These are phyloP conservation scores for Ectobius pallidus DNA, from an alignment of 2,888 invertebrate genomes.

Conservation along the genomic window DNA sequence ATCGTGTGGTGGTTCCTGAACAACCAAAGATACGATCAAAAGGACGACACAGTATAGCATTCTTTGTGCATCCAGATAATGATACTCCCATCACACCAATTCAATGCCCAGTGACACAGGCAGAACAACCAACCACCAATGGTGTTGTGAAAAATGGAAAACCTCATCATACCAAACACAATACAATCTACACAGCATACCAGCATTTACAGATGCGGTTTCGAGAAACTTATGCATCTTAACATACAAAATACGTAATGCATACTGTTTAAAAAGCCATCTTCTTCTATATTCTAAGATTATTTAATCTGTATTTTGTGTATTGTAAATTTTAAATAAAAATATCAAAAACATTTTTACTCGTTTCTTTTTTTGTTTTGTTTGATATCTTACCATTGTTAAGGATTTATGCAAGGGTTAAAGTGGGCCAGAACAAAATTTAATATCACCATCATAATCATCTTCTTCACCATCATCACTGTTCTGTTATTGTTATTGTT, in stretches of 20 bases:
- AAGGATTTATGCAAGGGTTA: no score
- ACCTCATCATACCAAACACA: slow-evolving; percentile 29
- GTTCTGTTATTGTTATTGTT: no score
- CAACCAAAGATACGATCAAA: slow-evolving; percentile 65
- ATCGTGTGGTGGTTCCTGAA: slow-evolving; percentile 74
- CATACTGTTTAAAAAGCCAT: neutral
- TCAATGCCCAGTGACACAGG: slow-evolving; percentile 45
- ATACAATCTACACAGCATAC: slow-evolving; percentile 68
- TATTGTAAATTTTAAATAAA: no score
- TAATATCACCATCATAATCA: no score
- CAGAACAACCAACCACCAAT: slow-evolving; percentile 52
- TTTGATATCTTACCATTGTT: no score
- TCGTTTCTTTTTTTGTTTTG: no score
- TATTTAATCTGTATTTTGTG: slow-evolving; percentile 22
- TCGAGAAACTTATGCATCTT: slow-evolving; percentile 69
- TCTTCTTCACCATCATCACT: no score
- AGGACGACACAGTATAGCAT: slow-evolving; percentile 76
- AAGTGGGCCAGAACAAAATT: no score
- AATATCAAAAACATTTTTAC: no score
- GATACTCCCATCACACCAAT: slow-evolving; percentile 60
- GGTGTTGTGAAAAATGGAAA: slow-evolving; percentile 9
- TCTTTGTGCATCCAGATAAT: slow-evolving; percentile 76
- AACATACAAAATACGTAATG: slow-evolving; percentile 1
- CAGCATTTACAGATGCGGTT: slow-evolving; percentile 74
- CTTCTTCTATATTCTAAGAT: neutral